Evolutionary conservation across 1,140 invertebrate genomes (phyloP), one percentile per base, ranked within the genome.

Genomic region (Drosophila hydei): DNA sequence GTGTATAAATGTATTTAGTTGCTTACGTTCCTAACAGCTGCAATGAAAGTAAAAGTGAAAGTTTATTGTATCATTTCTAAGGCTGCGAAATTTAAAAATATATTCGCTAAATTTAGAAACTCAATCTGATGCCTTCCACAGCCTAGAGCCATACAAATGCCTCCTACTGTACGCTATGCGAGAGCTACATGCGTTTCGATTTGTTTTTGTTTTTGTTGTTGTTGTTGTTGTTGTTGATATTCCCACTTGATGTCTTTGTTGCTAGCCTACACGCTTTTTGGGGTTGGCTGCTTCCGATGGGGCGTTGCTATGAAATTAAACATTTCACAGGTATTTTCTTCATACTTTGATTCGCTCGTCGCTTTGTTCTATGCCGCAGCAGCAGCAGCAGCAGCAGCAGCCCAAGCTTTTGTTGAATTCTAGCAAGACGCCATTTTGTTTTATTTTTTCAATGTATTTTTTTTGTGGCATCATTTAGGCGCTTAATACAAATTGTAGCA

Each of bases 301-400:
- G 88, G 88, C 80, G 88, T 90, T 90, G 88, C 88, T 89, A 90
- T 85, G 88, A 90, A 90, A 89, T 90, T 88, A 85, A 90, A 90
- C 83, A 90, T 90, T 87, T 88, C 80, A 77, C 81, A 90, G 88
- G 88, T 90, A 90, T 90, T 90, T 64, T 75, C 78, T 77, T 70
- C 67, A 50, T 87, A 63, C 87, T 83, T 90, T 90, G 78, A 87
- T 90, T 79, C 83, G 30, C 63, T 64, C 64, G 52, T 30, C 51
- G 42, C 73, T 87, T 88, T 88, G 84, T 88, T 88, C 84, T 83
- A 58, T 43, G 30, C 71, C 51, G 47, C 61, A 72, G 45, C 72
- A 72, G 47, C 63, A 62, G 25, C 40, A 65, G 8, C 73, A 67
- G 23, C 47, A 43, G 27, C 23, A 36, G 19, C 14, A 33, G 6